phyloP scores from a whole-genome alignment of 2,113 vertebrate genomes.

The Rattus norvegicus region DNA sequence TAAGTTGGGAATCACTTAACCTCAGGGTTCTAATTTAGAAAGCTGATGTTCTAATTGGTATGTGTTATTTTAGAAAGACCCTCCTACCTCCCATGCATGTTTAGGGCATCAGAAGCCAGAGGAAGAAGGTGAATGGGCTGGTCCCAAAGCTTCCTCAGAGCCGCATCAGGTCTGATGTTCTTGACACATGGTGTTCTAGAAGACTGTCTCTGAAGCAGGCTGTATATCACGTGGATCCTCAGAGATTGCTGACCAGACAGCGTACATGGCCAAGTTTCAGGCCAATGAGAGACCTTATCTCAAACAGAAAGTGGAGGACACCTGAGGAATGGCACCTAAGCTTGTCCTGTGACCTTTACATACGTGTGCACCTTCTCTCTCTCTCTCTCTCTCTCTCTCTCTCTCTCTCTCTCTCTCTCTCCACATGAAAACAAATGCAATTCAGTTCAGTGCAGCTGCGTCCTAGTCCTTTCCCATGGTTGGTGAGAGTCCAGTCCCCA shows the following conservation, averaged over 20 bases:
- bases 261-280: not conserved
- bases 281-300: not conserved
- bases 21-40: slow-evolving; percentile 27
- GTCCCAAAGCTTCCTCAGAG: not conserved
- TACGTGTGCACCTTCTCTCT: too few species aligned
- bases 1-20: slow-evolving; percentile 53
- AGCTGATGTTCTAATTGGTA: not conserved
- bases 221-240: too few species aligned
- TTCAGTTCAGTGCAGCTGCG: not conserved
- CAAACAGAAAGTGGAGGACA: not conserved
- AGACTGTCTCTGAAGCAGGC: not conserved
- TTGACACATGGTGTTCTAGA: not conserved
- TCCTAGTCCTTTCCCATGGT: not conserved
- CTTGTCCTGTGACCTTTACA: not conserved
- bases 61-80: slow-evolving; percentile 13
- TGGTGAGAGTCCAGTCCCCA: not conserved
- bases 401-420: too few species aligned
- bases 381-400: too few species aligned
- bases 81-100: not conserved
- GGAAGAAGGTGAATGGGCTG: not conserved
- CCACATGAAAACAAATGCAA: not conserved
- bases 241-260: not conserved
- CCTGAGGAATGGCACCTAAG: not conserved
- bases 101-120: not conserved
- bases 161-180: not conserved